phyloP scores from a whole-genome alignment of 2,113 vertebrate species.

The Tetrax tetrax region DNA sequence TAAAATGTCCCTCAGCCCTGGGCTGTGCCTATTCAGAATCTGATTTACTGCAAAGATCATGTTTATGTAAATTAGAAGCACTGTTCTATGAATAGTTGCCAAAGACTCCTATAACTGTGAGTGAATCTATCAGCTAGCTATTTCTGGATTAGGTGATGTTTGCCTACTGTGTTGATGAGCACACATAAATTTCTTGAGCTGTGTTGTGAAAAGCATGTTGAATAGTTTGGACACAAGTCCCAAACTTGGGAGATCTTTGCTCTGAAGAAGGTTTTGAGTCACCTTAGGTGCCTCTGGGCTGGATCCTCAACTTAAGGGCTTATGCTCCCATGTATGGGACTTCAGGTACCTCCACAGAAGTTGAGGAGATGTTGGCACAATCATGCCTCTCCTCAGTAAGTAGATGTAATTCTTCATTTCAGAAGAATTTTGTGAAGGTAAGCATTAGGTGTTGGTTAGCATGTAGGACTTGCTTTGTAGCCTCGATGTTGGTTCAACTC shows the following conservation, averaged over 20 bases:
- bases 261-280: neutral
- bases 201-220: neutral
- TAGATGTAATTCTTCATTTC: neutral
- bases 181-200: neutral
- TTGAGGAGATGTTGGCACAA: neutral
- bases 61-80: neutral
- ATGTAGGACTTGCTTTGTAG: neutral
- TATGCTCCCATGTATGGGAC: fast-evolving
- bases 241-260: neutral
- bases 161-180: neutral
- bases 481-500: neutral
- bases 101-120: neutral
- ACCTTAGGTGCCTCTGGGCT: neutral
- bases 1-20: neutral
- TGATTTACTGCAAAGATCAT: neutral
- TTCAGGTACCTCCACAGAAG: neutral
- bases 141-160: neutral
- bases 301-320: neutral
- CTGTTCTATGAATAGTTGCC: neutral
- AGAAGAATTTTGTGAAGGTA: neutral
- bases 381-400: neutral
- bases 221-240: neutral
- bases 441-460: fast-evolving
- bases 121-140: neutral
- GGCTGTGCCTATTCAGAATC: neutral